Conservation (phyloP, 2,888 invertebrate genomes). For the Operophtera brumata region DNA sequence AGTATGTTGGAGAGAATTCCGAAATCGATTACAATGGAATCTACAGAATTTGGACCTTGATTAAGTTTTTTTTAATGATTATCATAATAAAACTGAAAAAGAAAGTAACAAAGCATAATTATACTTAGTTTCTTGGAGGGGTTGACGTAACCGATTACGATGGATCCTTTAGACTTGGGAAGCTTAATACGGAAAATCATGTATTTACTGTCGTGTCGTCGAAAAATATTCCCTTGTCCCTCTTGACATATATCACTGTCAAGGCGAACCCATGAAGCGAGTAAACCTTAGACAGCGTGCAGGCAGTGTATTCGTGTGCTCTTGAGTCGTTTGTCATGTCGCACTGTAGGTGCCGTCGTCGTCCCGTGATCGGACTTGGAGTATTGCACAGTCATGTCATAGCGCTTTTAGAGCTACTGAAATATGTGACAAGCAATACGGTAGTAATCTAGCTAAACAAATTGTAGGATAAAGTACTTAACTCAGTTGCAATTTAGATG, state of each 20-base stretch:
- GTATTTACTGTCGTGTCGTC: not conserved
- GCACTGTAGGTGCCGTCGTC: conserved; percentile 13
- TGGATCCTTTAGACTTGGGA: too few relatives aligned
- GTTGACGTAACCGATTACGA: too few relatives aligned
- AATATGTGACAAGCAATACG: not conserved
- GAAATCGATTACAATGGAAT: too few relatives aligned
- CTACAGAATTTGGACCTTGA: too few relatives aligned
- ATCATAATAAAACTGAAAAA: too few relatives aligned
- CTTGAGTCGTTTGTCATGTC: conserved; percentile 31
- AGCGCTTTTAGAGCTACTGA: not conserved
- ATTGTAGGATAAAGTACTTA: too few relatives aligned
- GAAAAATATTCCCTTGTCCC: conserved; percentile 5
- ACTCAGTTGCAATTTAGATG: too few relatives aligned
- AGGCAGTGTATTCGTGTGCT: conserved; percentile 27
- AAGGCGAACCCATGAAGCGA: conserved; percentile 10
- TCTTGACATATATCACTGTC: conserved; percentile 10
- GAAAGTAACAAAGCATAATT: too few relatives aligned
- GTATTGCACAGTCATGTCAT: conserved; percentile 13
- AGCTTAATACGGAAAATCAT: too few relatives aligned
- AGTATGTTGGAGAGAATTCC: too few relatives aligned
- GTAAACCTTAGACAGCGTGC: conserved; percentile 15
- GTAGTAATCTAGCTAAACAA: not conserved
- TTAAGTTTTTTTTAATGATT: too few relatives aligned
- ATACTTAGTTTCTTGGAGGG: too few relatives aligned
- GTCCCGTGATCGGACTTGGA: conserved; percentile 18